phyloP scores from a whole-genome alignment of 1,140 invertebrate genomes.

The Dendroctonus ponderosae region DNA sequence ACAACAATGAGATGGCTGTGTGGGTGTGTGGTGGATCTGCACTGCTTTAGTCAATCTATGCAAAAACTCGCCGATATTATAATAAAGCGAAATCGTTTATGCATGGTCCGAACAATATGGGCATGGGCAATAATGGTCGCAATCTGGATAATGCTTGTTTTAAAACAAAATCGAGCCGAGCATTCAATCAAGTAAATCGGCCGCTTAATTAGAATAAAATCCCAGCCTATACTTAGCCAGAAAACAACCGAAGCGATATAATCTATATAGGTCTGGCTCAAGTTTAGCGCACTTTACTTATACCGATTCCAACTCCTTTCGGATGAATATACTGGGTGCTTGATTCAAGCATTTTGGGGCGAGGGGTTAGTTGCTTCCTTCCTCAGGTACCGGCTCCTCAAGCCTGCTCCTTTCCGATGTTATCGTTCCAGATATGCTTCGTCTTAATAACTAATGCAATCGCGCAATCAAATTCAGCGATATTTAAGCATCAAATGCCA shows the following conservation, averaged over 20 bases:
- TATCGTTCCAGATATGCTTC: too few species aligned
- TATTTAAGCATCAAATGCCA: not conserved
- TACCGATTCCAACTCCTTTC: too few species aligned
- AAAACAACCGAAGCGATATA: not conserved
- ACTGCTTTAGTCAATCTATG: not conserved
- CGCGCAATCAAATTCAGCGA: not conserved
- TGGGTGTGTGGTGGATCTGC: too few species aligned
- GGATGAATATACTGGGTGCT: not conserved
- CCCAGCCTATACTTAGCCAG: constrained; percentile 22
- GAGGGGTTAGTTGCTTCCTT: too few species aligned
- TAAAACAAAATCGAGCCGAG: constrained; percentile 12
- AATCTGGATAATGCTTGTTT: constrained; percentile 30
- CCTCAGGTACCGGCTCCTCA: too few species aligned
- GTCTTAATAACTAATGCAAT: constrained; percentile 6
- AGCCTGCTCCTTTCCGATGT: too few species aligned
- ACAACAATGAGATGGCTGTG: too few species aligned
- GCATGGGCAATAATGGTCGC: constrained; percentile 17
- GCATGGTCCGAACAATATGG: constrained; percentile 29
- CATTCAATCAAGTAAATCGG: constrained; percentile 29
- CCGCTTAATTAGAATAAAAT: constrained; percentile 26
- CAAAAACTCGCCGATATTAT: constrained; percentile 20
- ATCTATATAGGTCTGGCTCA: not conserved
- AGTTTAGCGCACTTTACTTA: too few species aligned
- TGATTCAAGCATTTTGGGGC: too few species aligned
- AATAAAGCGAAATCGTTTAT: constrained; percentile 29